Percentiles rank a stretch among this genome's conserved stretches.
Evolutionary conservation across 2,113 vertebrate genomes (phyloP).

Genomic region (Centropus unirufus): DNA sequence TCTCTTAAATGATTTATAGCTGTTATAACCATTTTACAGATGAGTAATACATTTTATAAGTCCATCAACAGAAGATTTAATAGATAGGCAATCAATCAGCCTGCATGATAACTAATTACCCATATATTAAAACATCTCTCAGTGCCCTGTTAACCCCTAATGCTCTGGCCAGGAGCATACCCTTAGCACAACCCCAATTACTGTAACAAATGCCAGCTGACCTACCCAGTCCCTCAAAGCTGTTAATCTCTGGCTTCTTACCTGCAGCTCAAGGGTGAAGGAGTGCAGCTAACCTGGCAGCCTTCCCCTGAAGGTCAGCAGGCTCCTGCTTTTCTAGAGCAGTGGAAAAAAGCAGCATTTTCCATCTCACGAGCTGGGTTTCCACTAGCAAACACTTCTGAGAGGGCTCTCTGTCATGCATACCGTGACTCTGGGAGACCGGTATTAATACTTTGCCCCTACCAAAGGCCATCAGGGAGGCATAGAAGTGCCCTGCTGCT

Average conservation of each 20-base stretch:
- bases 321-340: neutral
- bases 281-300: neutral
- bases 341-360: rapidly evolving
- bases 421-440: rapidly evolving
- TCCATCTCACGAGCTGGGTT: neutral
- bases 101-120: constrained; percentile 1
- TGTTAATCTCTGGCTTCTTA: neutral
- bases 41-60: constrained; percentile 7
- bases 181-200: neutral
- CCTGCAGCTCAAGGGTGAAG: neutral
- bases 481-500: neutral
- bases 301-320: neutral
- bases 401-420: neutral
- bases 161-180: neutral
- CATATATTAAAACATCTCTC: neutral
- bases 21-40: constrained; percentile 18
- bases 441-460: neutral
- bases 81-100: constrained; percentile 25
- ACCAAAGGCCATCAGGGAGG: neutral
- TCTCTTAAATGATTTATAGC: constrained; percentile 17
- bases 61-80: constrained; percentile 26
- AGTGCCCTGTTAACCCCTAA: neutral
- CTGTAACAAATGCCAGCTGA: neutral
- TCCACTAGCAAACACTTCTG: neutral
- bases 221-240: neutral